Conservation (phyloP, 2,888 invertebrate species). For the Drosophila nr. fundita region DNA sequence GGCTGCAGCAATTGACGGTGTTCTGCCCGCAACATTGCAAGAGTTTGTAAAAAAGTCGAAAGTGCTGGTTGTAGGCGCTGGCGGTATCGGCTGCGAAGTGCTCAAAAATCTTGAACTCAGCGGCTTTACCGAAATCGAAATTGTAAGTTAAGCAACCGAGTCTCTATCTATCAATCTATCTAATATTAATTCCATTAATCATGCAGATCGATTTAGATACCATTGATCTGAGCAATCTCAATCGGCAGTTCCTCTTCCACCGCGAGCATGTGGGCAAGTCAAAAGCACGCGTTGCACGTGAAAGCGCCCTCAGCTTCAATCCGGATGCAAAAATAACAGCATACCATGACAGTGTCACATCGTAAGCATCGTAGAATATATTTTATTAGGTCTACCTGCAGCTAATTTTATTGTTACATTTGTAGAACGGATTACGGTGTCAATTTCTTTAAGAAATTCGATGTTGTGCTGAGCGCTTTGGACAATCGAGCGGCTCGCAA, state of each 20-base stretch:
- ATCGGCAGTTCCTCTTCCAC: slow-evolving; percentile 99
- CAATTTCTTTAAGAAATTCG: slow-evolving; percentile 95
- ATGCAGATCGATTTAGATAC: slow-evolving; percentile 98
- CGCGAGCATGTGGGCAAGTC: slow-evolving; percentile 99
- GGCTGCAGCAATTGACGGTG: slow-evolving; percentile 89
- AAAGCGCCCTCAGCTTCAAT: slow-evolving; percentile 95
- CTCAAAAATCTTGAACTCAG: slow-evolving; percentile 98
- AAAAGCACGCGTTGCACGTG: slow-evolving; percentile 96
- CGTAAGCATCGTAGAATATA: slow-evolving; percentile 86
- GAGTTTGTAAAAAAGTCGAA: slow-evolving; percentile 89
- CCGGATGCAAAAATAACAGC: slow-evolving; percentile 95
- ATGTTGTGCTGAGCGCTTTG: slow-evolving; percentile 97
- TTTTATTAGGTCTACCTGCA: not conserved
- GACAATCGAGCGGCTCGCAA: slow-evolving; percentile 98
- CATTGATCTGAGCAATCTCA: slow-evolving; percentile 99
- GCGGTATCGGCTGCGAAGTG: slow-evolving; percentile 99
- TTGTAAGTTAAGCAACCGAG: slow-evolving; percentile 88
- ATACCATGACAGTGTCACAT: slow-evolving; percentile 96
- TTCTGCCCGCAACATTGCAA: slow-evolving; percentile 88
- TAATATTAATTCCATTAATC: not conserved
- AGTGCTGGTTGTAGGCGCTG: slow-evolving; percentile 96
- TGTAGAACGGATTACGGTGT: slow-evolving; percentile 94
- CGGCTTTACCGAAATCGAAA: slow-evolving; percentile 96
- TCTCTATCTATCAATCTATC: too few species aligned
- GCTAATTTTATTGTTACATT: slow-evolving; percentile 49